Evolutionary conservation across 2,113 vertebrate species (phyloP).

Genomic region (Pyxicephalus adspersus): DNA sequence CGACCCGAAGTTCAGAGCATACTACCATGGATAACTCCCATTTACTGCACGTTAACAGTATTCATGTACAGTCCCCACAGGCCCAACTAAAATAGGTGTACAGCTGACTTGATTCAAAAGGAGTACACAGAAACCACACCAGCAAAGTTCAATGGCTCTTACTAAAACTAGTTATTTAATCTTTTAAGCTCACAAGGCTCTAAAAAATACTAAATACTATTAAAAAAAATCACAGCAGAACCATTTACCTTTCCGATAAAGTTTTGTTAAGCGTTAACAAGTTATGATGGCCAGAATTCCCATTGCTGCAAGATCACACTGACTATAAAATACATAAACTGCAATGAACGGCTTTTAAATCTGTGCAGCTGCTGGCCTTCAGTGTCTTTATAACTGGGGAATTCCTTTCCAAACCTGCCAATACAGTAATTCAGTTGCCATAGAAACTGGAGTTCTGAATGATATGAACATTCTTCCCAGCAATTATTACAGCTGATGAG

Average conservation of each 20-base stretch:
- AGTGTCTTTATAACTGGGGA: constrained; percentile 60
- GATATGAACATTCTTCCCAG: constrained; percentile 64
- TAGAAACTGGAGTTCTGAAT: constrained; percentile 62
- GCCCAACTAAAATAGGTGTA: too few relatives aligned
- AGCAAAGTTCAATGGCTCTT: too few relatives aligned
- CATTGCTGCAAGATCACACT: not conserved
- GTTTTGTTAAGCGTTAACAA: not conserved
- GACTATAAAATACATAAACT: not conserved
- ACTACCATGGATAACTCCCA: too few relatives aligned
- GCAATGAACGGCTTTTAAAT: constrained; percentile 10
- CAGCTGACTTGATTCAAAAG: too few relatives aligned
- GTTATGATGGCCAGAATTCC: not conserved
- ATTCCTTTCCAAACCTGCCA: constrained; percentile 61
- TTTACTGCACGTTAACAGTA: too few relatives aligned
- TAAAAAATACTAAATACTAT: not conserved
- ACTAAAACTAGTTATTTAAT: not conserved
- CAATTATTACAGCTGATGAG: constrained; percentile 71
- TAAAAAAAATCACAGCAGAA: not conserved
- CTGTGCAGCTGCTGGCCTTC: constrained; percentile 62
- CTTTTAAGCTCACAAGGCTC: not conserved
- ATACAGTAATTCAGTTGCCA: constrained; percentile 63
- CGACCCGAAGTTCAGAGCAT: too few relatives aligned
- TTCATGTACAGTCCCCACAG: too few relatives aligned
- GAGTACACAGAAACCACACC: not conserved
- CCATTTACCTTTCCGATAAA: not conserved